Conservation (phyloP, 2,888 invertebrate species). For the Leptinotarsa haldemani region DNA sequence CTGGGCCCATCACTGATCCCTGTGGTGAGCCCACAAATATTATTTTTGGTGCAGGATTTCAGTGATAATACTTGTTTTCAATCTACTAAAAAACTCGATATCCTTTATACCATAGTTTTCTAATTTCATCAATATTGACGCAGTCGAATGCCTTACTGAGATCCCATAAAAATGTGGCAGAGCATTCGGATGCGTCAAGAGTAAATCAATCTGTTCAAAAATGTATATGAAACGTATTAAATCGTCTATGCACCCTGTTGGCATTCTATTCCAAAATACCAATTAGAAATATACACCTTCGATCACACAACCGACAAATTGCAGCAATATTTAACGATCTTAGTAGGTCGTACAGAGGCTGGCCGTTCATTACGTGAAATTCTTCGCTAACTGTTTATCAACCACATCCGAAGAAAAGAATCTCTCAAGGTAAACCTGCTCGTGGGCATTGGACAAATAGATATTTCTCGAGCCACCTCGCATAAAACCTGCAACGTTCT, state of each 20-base stretch:
- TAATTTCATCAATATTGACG: too few species aligned
- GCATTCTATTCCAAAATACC: neutral
- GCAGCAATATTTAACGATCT: slow-evolving; percentile 1
- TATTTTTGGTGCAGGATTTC: too few species aligned
- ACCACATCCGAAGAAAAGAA: slow-evolving; percentile 35
- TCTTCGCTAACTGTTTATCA: slow-evolving; percentile 40
- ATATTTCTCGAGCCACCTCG: slow-evolving; percentile 27
- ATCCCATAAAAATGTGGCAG: too few species aligned
- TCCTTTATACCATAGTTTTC: too few species aligned
- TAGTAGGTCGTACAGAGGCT: slow-evolving; percentile 29
- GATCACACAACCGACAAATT: neutral
- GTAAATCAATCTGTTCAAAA: too few species aligned
- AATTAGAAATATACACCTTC: neutral
- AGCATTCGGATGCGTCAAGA: too few species aligned
- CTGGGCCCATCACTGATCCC: too few species aligned
- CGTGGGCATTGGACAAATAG: slow-evolving; percentile 33
- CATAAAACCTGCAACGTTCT: slow-evolving; percentile 23
- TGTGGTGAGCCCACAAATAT: too few species aligned
- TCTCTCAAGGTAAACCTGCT: slow-evolving; percentile 41
- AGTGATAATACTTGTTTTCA: too few species aligned
- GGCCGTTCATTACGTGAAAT: slow-evolving; percentile 36
- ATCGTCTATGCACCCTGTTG: neutral
- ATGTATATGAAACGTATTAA: neutral
- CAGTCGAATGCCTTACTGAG: too few species aligned
- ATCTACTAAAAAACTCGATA: too few species aligned